Base-by-base conservation (phyloP, 2,888 invertebrate species). In the Gryllus longicercus region DNA sequence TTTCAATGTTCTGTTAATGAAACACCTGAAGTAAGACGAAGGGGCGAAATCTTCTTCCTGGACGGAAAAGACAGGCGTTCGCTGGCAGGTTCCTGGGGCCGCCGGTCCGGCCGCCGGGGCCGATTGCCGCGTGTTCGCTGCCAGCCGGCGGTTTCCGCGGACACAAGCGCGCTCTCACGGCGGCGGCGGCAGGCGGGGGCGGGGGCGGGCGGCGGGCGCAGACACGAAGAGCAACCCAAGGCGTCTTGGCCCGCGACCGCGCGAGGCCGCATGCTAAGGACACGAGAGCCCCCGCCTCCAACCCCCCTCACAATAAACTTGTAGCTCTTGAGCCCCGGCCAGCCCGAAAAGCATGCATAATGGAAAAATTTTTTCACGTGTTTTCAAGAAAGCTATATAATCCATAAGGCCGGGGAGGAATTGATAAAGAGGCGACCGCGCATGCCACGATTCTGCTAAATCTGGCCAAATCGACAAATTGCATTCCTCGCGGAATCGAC, bases 331-430 rank as follows among this genome's bases (percentile, higher is more conserved):
- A 63, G 63, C n/a, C n/a, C n/a, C n/a, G 16, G 63, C 63, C 63
- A 12, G 14, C 63, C 14, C 63, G 11, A 63, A 63, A 63, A 63
- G 5, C 63, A 63, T 63, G 63, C 63, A 63, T 63, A 63, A 63
- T 63, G 63, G 14, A 63, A 63, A 63, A 63, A 18, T 63, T 63
- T 63, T 63, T 63, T n/a, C n/a, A 63, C 63, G 63, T 63, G 63
- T 63, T 63, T 63, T 63, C 63, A 63, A 63, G 63, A 63, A 63
- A 63, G 63, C 63, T 63, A 63, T 63, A 63, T 63, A 63, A 63
- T 63, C 63, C 63, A 63, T 63, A 63, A 63, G 63, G 63, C 16
- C 16, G 16, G 63, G 63, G 16, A 11, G 63, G 63, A 63, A 63
- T 63, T 63, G 63, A 63, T 63, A 63, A 63, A 63, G 63, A 63